Conservation (phyloP, 2,797 vertebrate species). For the Brotula barbata region DNA sequence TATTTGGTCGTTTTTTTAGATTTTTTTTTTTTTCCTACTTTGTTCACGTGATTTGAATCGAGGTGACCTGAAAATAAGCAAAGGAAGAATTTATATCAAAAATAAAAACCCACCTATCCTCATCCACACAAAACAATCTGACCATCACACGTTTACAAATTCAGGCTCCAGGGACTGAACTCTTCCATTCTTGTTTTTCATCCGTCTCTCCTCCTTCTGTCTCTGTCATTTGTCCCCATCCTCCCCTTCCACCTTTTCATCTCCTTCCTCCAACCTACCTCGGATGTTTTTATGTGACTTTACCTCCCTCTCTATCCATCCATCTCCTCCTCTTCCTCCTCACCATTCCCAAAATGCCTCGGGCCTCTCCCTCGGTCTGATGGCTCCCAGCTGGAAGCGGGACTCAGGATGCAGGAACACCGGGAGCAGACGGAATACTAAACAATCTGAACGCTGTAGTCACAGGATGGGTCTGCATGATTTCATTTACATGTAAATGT, state of each 20-base stretch:
- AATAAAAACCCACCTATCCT: too few species aligned
- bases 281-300: too few species aligned
- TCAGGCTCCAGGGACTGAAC: constrained; percentile 9
- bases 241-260: constrained; percentile 15
- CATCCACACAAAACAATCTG: not conserved
- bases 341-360: constrained; percentile 70
- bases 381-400: constrained; percentile 74
- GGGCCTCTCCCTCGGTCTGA: constrained; percentile 84
- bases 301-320: too few species aligned
- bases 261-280: too few species aligned
- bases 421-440: constrained; percentile 43
- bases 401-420: constrained; percentile 59
- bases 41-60: too few species aligned
- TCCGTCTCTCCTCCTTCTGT: not conserved
- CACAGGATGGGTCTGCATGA: constrained; percentile 33
- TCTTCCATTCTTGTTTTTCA: not conserved
- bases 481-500: constrained; percentile 16
- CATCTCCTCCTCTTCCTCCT: constrained; percentile 23
- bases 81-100: too few species aligned
- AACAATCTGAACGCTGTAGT: constrained; percentile 35
- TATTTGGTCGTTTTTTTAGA: too few species aligned
- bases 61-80: too few species aligned
- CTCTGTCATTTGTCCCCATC: constrained; percentile 1
- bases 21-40: too few species aligned
- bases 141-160: not conserved